Base-by-base conservation (phyloP, 2,797 vertebrate genomes). In the Adrianichthys oophorus region DNA sequence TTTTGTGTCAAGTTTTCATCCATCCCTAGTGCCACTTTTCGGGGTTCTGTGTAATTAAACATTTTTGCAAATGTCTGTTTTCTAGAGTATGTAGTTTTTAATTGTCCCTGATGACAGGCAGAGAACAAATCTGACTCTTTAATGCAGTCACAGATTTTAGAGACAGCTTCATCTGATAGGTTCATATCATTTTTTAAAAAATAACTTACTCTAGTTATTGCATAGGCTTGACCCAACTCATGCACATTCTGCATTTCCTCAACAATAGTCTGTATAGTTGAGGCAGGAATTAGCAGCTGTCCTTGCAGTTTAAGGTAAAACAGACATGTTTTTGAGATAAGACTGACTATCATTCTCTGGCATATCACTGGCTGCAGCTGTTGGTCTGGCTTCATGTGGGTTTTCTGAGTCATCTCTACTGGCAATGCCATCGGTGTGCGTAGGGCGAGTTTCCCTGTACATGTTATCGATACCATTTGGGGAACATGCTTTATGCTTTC, bases 281-380 rank as follows among this genome's bases (percentile, higher is more conserved):
- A 79, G 1, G 57, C 57, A n/a, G 74, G 63, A 43, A 73, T 29
- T 14, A 78, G 65, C 10, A 66, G 26, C 55, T 67, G 64, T 4
- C 52, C 68, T 60, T 76, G 70, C 43, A 73, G n/a, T 72, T 83
- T 79, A 8, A 68, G 46, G 52, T 72, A 50, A 50, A 50, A 50
- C 26, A 50, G 48, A 52, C 52, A 53, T 4, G 7, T 65, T 75
- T 54, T 65, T 72, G 0, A 64, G 53, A 67, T 61, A 61, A 8
- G 24, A 45, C 17, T 72, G 12, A 45, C 21, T 62, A 0, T 45
- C 13, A 40, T 40, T 51, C 46, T 65, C 16, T 58, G 50, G 18
- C 41, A 58, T 17, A 4, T 65, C 54, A 65, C 2, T 54, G 19
- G 24, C 48, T 56, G 26, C 26, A 40, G 68, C 13, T 65, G 52